A percentile compares a stretch with the other conserved stretches of the same genome.
Evolutionary conservation across 2,113 vertebrate genomes (phyloP).

Genomic region (Gorsachius goisagi): DNA sequence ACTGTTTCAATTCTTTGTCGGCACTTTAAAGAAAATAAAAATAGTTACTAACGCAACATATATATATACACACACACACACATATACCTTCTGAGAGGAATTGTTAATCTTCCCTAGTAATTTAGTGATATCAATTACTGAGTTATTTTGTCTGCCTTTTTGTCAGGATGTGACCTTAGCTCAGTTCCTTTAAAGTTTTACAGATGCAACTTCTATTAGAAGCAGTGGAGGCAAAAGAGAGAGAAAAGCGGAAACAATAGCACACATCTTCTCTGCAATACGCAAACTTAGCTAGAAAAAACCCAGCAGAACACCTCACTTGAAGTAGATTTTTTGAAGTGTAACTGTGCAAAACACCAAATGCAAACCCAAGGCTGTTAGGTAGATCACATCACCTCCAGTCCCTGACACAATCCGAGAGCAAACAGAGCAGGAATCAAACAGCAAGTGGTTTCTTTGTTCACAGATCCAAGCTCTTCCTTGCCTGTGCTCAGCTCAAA

Average conservation of each 20-base stretch:
- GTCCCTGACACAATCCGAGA: not conserved
- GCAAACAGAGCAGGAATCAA: slow-evolving; percentile 27
- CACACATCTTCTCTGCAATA: not conserved
- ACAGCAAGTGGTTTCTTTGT: slow-evolving; percentile 42
- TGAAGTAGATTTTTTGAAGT: not conserved
- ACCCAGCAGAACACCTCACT: not conserved
- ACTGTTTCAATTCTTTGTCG: not conserved
- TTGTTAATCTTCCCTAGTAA: not conserved
- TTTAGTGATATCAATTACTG: not conserved
- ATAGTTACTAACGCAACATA: not conserved
- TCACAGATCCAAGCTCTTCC: not conserved
- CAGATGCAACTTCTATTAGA: not conserved
- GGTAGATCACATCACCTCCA: not conserved
- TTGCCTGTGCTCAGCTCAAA: not conserved
- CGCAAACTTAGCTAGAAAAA: not conserved
- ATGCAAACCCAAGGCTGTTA: not conserved
- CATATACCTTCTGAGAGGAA: not conserved
- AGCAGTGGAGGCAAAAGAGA: not conserved
- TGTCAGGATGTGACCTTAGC: not conserved
- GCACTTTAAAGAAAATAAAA: not conserved
- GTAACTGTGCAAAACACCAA: not conserved
- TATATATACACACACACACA: not conserved
- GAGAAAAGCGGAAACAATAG: not conserved
- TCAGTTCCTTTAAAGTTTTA: not conserved
- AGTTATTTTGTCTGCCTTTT: not conserved